phyloP scores from a whole-genome alignment of 1,140 invertebrate species.

The Lethrus apterus region DNA sequence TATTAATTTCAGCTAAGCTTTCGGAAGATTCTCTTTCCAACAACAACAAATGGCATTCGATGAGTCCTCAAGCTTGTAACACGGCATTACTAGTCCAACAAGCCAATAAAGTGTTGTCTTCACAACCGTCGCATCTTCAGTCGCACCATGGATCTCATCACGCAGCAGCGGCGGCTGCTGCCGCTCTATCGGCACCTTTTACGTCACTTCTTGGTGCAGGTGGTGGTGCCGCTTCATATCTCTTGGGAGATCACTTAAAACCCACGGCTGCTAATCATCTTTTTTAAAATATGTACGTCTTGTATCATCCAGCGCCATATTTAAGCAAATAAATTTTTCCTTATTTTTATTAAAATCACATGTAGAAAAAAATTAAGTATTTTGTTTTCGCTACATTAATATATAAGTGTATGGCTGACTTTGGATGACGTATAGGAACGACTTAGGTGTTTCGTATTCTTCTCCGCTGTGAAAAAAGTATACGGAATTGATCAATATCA shows the following conservation, averaged over 20 bases:
- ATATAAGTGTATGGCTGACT: too few relatives aligned
- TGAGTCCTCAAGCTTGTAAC: constrained; percentile 39
- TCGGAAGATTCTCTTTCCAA: constrained; percentile 39
- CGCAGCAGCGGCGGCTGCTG: constrained; percentile 35
- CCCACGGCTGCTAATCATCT: constrained; percentile 38
- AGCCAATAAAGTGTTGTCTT: constrained; percentile 39
- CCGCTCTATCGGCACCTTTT: constrained; percentile 40
- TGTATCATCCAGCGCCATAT: too few relatives aligned
- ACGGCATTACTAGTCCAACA: constrained; percentile 40
- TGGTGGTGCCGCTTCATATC: constrained; percentile 37
- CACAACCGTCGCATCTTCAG: constrained; percentile 36
- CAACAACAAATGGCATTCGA: constrained; percentile 42
- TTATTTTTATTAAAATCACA: too few relatives aligned
- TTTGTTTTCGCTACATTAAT: too few relatives aligned
- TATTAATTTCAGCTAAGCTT: constrained; percentile 43
- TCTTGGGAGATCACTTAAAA: constrained; percentile 39
- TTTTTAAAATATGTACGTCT: too few relatives aligned
- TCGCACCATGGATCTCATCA: constrained; percentile 34
- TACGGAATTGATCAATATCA: too few relatives aligned
- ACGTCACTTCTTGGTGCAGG: constrained; percentile 40
- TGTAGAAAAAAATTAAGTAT: too few relatives aligned
- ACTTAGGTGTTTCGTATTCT: too few relatives aligned
- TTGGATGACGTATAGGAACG: too few relatives aligned
- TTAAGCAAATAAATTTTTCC: too few relatives aligned
- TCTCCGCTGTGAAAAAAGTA: too few relatives aligned